Percentiles rank a stretch among this genome's conserved stretches.
These are phyloP conservation scores for Pimpla rufipes DNA, from an alignment of 2,888 invertebrate genomes.

Conservation along the genomic window DNA sequence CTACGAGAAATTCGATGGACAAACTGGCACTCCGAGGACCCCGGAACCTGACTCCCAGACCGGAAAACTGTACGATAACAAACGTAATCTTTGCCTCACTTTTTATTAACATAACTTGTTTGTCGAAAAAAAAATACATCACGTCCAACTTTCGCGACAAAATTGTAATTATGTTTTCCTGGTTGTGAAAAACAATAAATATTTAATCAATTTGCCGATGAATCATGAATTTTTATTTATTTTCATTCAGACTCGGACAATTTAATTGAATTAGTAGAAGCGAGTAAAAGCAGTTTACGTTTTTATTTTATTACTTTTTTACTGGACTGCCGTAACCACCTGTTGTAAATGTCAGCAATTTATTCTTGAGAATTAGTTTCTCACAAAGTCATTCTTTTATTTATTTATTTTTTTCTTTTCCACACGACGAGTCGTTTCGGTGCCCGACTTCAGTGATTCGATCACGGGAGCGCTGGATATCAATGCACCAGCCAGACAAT, in stretches of 20 bases:
- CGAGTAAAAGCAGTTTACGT: background rate
- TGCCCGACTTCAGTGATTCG: constrained; percentile 6
- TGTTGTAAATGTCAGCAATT: background rate
- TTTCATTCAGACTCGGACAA: background rate
- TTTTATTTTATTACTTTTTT: background rate
- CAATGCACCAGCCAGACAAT: constrained; percentile 37
- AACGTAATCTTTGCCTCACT: background rate
- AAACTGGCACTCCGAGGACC: constrained; percentile 29
- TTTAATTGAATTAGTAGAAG: background rate
- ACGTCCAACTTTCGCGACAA: background rate
- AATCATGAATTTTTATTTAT: background rate
- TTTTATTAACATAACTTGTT: background rate
- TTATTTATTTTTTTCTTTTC: constrained; percentile 8
- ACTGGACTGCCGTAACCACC: background rate
- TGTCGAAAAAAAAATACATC: background rate
- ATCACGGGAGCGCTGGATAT: constrained; percentile 39
- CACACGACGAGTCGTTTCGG: background rate
- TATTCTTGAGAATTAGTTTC: background rate
- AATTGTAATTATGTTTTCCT: background rate
- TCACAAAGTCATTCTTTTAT: too few species aligned
- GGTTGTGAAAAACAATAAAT: background rate
- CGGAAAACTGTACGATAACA: background rate
- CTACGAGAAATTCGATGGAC: constrained; percentile 61
- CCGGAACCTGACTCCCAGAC: background rate
- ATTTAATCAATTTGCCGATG: background rate